A percentile compares a stretch with the other conserved stretches of the same genome.
Conservation (phyloP, 2,797 vertebrate genomes). For the Numenius phaeopus region DNA sequence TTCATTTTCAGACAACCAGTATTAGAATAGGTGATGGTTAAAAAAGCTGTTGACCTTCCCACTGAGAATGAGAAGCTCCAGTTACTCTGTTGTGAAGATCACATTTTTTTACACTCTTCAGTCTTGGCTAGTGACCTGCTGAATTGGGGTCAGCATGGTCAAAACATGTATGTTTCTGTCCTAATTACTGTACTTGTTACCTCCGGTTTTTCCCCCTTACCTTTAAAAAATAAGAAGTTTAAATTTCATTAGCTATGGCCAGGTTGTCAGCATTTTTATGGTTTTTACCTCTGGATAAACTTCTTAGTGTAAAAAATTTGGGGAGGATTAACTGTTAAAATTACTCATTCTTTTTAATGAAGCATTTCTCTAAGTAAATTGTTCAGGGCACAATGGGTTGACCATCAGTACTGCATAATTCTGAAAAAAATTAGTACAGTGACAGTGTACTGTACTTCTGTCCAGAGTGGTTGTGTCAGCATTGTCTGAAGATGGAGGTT, state of each 20-base stretch:
- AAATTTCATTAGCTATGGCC: not conserved
- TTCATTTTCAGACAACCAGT: not conserved
- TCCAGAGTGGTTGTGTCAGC: slow-evolving; percentile 16
- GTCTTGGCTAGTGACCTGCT: not conserved
- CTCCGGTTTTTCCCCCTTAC: not conserved
- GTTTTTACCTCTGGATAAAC: not conserved
- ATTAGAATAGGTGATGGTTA: not conserved
- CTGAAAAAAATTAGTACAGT: not conserved
- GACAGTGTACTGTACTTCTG: not conserved
- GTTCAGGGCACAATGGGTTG: not conserved
- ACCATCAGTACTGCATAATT: not conserved
- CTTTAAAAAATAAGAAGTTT: not conserved
- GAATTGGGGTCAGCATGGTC: not conserved
- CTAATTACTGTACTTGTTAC: not conserved
- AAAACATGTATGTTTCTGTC: not conserved
- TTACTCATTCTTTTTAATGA: not conserved
- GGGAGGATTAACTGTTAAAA: not conserved
- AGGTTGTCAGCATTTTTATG: not conserved
- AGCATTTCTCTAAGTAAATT: not conserved
- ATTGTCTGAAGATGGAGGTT: slow-evolving; percentile 1
- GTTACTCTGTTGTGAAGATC: not conserved
- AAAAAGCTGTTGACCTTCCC: not conserved
- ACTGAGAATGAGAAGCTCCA: not conserved
- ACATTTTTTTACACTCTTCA: not conserved
- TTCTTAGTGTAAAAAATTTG: not conserved